These are phyloP conservation scores for Danio aesculapii DNA, from an alignment of 2,797 vertebrate genomes.

Conservation along the genomic window DNA sequence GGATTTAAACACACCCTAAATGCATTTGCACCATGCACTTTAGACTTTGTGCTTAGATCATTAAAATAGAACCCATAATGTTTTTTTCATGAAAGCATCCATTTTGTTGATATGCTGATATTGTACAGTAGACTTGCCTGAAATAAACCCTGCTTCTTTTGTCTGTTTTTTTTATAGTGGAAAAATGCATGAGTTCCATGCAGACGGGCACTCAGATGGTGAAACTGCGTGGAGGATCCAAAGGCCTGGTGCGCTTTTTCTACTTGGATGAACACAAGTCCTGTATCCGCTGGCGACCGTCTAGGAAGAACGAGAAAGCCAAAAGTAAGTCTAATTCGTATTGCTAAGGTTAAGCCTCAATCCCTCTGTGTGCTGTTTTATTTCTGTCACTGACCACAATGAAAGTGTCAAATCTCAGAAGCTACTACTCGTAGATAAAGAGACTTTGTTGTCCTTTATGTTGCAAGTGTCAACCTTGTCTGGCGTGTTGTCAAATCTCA, in stretches of 20 bases:
- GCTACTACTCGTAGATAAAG: neutral
- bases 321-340: slow-evolving; percentile 87
- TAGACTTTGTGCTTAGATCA: too few species aligned
- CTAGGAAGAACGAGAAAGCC: slow-evolving; percentile 96
- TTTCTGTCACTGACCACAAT: neutral
- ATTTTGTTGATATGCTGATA: too few species aligned
- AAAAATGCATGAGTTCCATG: slow-evolving; percentile 97
- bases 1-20: too few species aligned
- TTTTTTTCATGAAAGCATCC: too few species aligned
- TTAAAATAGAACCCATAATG: too few species aligned
- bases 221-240: slow-evolving; percentile 93
- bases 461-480: neutral
- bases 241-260: slow-evolving; percentile 92
- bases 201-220: slow-evolving; percentile 96
- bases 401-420: neutral
- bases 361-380: neutral
- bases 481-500: neutral
- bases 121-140: slow-evolving; percentile 17
- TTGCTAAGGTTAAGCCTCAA: neutral
- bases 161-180: slow-evolving; percentile 79
- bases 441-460: neutral
- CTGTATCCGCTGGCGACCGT: slow-evolving; percentile 96
- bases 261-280: slow-evolving; percentile 95
- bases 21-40: too few species aligned
- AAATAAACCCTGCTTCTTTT: slow-evolving; percentile 15